These are phyloP conservation scores for Esox niger DNA, from an alignment of 2,113 vertebrate species.

Conservation along the genomic window DNA sequence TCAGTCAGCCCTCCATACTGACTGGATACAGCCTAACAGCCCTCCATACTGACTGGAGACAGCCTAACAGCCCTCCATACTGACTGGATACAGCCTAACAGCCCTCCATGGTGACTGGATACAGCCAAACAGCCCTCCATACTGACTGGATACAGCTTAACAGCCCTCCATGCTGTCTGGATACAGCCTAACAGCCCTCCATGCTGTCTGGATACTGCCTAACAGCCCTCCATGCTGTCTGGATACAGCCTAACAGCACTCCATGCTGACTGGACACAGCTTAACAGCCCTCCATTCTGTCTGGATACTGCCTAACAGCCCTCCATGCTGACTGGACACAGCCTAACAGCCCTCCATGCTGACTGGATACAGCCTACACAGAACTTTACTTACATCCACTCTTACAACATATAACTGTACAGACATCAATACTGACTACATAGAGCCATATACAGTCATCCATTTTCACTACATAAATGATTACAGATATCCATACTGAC, in stretches of 20 bases:
- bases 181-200: constrained; percentile 2
- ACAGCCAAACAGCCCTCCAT: constrained; percentile 5
- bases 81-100: background rate
- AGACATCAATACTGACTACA: too few relatives aligned
- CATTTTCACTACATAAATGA: too few relatives aligned
- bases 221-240: background rate
- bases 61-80: constrained; percentile 6
- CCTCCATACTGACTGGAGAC: background rate
- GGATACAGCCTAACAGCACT: background rate
- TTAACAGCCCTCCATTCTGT: too few relatives aligned
- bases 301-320: too few relatives aligned
- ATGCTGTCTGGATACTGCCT: background rate
- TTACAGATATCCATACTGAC: too few relatives aligned
- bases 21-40: background rate
- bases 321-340: too few relatives aligned
- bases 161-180: background rate
- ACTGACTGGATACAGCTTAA: background rate
- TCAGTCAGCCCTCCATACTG: constrained; percentile 5
- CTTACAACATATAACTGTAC: too few relatives aligned
- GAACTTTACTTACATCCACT: too few relatives aligned
- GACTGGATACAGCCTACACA: too few relatives aligned
- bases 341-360: too few relatives aligned
- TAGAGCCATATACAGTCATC: too few relatives aligned
- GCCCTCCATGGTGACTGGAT: background rate
- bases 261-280: background rate